Conservation (phyloP, 2,113 vertebrate genomes). For the Bothrops jararaca region DNA sequence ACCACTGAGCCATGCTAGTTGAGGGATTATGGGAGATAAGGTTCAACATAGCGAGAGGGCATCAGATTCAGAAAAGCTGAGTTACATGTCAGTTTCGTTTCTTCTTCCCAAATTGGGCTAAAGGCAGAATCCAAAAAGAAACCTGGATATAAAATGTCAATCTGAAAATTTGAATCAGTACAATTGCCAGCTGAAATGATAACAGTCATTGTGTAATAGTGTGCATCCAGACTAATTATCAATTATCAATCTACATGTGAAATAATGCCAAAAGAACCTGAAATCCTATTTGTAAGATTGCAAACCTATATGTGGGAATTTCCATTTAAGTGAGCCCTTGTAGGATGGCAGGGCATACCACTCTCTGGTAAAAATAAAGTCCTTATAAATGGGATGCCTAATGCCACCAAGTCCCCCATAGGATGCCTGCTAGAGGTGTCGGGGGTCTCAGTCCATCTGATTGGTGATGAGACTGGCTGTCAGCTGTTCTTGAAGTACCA, state of each 20-base stretch:
- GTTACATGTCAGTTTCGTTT: background rate
- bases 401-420: background rate
- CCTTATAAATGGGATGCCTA: background rate
- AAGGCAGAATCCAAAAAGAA: background rate
- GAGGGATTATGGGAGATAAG: background rate
- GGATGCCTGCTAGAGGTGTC: background rate
- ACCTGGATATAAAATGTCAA: background rate
- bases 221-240: background rate
- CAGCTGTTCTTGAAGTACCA: background rate
- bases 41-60: background rate
- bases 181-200: background rate
- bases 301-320: background rate
- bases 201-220: background rate
- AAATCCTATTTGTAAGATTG: constrained; percentile 6
- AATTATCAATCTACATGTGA: background rate
- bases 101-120: background rate
- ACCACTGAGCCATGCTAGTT: background rate
- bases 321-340: background rate
- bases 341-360: background rate
- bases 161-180: background rate
- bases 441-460: background rate
- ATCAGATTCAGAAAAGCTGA: background rate
- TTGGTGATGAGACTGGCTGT: background rate
- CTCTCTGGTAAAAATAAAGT: background rate
- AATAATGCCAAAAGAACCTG: background rate